Base-by-base conservation (phyloP, 2,797 vertebrate genomes). In the Pristis pectinata region DNA sequence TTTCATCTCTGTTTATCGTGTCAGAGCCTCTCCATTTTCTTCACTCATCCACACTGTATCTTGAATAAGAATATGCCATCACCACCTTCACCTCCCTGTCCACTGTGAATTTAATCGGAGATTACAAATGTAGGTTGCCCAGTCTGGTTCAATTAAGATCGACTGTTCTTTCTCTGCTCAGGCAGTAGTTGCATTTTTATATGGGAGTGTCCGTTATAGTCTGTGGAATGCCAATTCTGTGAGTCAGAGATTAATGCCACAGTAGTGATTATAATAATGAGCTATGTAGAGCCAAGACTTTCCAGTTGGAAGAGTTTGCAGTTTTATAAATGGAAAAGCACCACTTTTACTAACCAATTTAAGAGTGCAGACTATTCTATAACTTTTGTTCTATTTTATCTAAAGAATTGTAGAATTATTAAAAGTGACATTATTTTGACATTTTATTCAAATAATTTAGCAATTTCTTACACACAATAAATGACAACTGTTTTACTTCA, bases 341-440 rank as follows among this genome's bases (percentile, higher is more conserved):
- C 59, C 59, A 67, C n/a, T 53, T 30, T 64, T 64, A 61, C 59
- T n/a, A 67, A 91, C 59, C 53, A 59, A 15, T n/a, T 64, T 37
- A 91, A 91, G 44, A 19, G 13, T 41, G 30, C 49, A 34, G 30
- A 61, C 87, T 64, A 87, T 17, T 83, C 80, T 49, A 30, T 15
- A 56, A 87, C 37, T 79, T 87, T 87, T 87, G 27, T 87, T 56
- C 59, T 30, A 87, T 83, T 59, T 59, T 87, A 87, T 70, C 64
- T 3, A n/a, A 59, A 85, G 10, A 34, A 59, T n/a, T 13, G 27
- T 87, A 56, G 53, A 79, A 37, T 87, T 6, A 87, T 61, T 59
- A 85, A 30, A 85, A 3, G 8, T 53, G 0, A 53, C 34, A 59
- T 61, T 17, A 37, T 93, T 72, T 41, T 72, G 27, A 72, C 30